A percentile compares a stretch with the other conserved stretches of the same genome.
These are phyloP conservation scores for Heliconius nattereri DNA, from an alignment of 1,140 invertebrate genomes.

Conservation along the genomic window DNA sequence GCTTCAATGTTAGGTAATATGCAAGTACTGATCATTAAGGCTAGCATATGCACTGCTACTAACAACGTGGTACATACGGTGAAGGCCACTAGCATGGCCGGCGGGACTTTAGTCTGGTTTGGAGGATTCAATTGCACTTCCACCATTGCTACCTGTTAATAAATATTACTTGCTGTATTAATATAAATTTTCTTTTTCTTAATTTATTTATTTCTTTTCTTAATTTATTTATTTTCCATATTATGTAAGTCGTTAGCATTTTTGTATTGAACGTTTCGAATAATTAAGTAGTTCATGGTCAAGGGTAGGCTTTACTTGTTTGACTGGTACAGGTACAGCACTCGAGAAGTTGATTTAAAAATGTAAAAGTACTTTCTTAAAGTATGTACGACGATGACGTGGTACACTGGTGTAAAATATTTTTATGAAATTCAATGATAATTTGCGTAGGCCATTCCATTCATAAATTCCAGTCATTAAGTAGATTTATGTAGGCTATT, in stretches of 20 bases:
- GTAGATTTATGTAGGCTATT: not conserved
- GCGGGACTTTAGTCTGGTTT: conserved; percentile 86
- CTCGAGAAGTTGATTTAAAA: not conserved
- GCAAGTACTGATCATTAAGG: conserved; percentile 99
- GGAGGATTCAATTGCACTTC: conserved; percentile 92
- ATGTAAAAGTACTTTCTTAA: not conserved
- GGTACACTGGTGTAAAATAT: not conserved
- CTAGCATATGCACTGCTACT: conserved; percentile 98
- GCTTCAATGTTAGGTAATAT: conserved; percentile 97
- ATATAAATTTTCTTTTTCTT: no score
- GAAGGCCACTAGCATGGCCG: conserved; percentile 93
- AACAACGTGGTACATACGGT: conserved; percentile 97
- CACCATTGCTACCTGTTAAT: conserved; percentile 95
- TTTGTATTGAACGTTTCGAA: not conserved
- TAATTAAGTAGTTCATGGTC: not conserved
- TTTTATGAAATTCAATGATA: not conserved
- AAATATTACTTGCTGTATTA: conserved; percentile 16
- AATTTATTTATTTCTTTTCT: no score
- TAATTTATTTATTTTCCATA: no score
- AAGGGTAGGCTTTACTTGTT: not conserved
- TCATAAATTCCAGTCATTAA: not conserved
- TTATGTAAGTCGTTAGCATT: not conserved
- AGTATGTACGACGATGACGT: not conserved
- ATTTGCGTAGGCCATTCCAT: not conserved
- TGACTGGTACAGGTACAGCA: not conserved